phyloP scores from a whole-genome alignment of 1,140 invertebrate genomes.

The Chelonus insularis region DNA sequence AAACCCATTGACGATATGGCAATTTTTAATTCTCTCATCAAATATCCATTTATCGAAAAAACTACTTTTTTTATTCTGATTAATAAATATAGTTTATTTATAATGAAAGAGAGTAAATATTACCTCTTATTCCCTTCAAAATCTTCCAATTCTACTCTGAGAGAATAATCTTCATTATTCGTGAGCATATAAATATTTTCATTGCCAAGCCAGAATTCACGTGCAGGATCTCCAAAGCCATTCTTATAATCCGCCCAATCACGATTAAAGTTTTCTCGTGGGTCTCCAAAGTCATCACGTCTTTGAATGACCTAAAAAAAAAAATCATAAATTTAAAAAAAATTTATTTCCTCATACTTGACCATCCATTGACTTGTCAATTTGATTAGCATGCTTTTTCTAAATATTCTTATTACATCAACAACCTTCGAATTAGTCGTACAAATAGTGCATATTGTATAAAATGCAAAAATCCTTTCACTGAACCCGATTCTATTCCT shows the following conservation, averaged over 20 bases:
- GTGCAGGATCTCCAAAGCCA: conserved; percentile 87
- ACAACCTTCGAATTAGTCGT: conserved; percentile 25
- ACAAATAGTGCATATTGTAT: conserved; percentile 7
- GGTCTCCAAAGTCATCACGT: conserved; percentile 82
- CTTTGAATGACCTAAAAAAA: conserved; percentile 80
- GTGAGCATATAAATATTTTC: conserved; percentile 94
- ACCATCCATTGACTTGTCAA: background rate
- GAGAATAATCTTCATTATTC: conserved; percentile 89
- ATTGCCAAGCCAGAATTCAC: conserved; percentile 93
- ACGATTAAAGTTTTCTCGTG: conserved; percentile 88
- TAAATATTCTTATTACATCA: conserved; percentile 11
- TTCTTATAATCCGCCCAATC: conserved; percentile 96
- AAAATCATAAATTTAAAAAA: background rate
- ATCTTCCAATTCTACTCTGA: conserved; percentile 88
- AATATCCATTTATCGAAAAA: too few species aligned
- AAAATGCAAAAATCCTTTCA: conserved; percentile 30
- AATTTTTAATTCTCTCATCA: too few species aligned
- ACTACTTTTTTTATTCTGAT: too few species aligned
- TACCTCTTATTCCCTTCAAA: conserved; percentile 91
- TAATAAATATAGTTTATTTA: too few species aligned
- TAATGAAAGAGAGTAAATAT: too few species aligned
- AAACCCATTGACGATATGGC: too few species aligned
- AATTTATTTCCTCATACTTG: background rate
- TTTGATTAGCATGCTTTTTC: conserved; percentile 1
- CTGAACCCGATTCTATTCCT: conserved; percentile 4